These are phyloP conservation scores for Apistogramma diplotaenia DNA, from an alignment of 2,113 vertebrate genomes.

Conservation along the genomic window DNA sequence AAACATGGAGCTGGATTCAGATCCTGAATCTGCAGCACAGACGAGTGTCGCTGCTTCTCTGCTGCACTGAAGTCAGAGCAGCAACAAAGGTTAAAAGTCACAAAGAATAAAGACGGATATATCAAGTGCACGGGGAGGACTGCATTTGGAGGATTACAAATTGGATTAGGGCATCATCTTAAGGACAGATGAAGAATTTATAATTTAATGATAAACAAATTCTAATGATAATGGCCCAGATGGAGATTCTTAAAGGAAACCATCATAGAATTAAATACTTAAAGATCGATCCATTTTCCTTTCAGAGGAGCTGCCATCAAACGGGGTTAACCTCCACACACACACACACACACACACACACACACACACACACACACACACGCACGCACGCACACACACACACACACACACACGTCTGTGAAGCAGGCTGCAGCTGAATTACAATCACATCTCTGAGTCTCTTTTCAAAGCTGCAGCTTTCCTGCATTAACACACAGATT, in stretches of 20 bases:
- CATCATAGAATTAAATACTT: conserved; percentile 15
- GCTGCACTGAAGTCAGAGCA: background rate
- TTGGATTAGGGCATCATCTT: conserved; percentile 5
- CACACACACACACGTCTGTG: background rate
- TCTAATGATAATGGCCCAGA: conserved; percentile 5
- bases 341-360: background rate
- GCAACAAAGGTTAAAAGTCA: conserved; percentile 7
- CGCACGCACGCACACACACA: background rate
- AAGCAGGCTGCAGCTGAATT: background rate
- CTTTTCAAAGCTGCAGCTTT: background rate
- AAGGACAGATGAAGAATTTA: conserved; percentile 12
- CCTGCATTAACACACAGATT: background rate
- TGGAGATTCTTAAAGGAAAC: conserved; percentile 10
- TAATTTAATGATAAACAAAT: conserved; percentile 16
- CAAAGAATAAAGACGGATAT: background rate
- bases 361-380: background rate
- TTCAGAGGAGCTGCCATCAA: conserved; percentile 1
- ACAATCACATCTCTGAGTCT: background rate
- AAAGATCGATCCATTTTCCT: conserved; percentile 14
- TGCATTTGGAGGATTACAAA: background rate
- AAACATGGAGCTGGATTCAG: background rate
- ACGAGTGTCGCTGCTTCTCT: background rate
- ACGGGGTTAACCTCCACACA: background rate
- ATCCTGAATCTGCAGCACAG: background rate
- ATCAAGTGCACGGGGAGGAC: background rate